phyloP scores from a whole-genome alignment of 2,797 vertebrate genomes.

The Gymnocypris eckloni region DNA sequence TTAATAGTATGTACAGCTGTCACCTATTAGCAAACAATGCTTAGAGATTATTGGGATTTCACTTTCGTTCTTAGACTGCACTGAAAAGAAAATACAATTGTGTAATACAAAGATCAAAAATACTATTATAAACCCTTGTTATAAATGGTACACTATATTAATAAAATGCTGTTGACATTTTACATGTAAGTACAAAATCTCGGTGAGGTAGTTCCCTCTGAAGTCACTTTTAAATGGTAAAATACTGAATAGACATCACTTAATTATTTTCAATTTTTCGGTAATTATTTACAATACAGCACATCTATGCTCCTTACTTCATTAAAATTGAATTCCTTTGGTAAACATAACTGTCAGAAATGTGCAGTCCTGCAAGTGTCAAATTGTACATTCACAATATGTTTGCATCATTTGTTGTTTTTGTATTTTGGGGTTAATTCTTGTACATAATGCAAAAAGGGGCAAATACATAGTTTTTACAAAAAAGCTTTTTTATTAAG shows the following conservation, averaged over 20 bases:
- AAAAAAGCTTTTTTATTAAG: slow-evolving; percentile 62
- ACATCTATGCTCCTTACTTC: slow-evolving; percentile 76
- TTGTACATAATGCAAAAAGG: slow-evolving; percentile 68
- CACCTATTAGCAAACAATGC: slow-evolving; percentile 80
- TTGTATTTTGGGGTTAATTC: slow-evolving; percentile 66
- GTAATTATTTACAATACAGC: slow-evolving; percentile 81
- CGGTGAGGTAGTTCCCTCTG: slow-evolving; percentile 86
- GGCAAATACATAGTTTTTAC: slow-evolving; percentile 67
- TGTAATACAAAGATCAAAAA: slow-evolving; percentile 90
- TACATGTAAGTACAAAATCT: slow-evolving; percentile 85
- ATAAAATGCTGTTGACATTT: slow-evolving; percentile 85
- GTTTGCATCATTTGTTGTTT: slow-evolving; percentile 77
- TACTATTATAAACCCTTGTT: slow-evolving; percentile 87
- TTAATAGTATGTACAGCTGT: slow-evolving; percentile 79
- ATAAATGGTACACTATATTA: slow-evolving; percentile 88
- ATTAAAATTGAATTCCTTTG: slow-evolving; percentile 84
- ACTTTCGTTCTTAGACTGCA: slow-evolving; percentile 80
- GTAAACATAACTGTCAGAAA: slow-evolving; percentile 84
- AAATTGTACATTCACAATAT: slow-evolving; percentile 82
- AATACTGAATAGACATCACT: slow-evolving; percentile 85
- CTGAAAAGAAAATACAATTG: slow-evolving; percentile 87
- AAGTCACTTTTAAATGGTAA: slow-evolving; percentile 85
- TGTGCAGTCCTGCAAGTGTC: slow-evolving; percentile 82
- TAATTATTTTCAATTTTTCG: slow-evolving; percentile 56
- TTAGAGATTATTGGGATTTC: slow-evolving; percentile 83